Conservation (phyloP, 1,140 invertebrate genomes). For the Euschistus heros region DNA sequence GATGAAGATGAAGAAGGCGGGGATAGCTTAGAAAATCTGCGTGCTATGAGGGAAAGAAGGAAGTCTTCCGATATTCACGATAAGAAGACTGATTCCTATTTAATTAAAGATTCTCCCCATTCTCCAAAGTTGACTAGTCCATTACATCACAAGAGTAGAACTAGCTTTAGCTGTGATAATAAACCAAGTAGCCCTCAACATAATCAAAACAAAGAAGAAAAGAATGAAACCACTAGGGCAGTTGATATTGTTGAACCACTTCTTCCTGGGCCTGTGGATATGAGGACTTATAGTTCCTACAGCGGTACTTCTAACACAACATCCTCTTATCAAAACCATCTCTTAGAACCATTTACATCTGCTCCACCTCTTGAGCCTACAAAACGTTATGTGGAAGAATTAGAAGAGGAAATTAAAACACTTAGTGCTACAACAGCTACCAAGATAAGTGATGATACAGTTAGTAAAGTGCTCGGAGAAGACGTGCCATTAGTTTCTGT, state of each 20-base stretch:
- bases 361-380: slow-evolving; percentile 53
- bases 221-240: slow-evolving; percentile 31
- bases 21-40: slow-evolving; percentile 62
- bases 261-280: slow-evolving; percentile 72
- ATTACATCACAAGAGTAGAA: slow-evolving; percentile 31
- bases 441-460: slow-evolving; percentile 37
- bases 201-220: not conserved
- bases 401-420: slow-evolving; percentile 50
- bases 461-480: slow-evolving; percentile 29
- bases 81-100: slow-evolving; percentile 44
- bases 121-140: slow-evolving; percentile 45
- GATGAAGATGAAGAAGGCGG: slow-evolving; percentile 59
- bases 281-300: slow-evolving; percentile 64
- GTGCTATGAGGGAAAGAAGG: slow-evolving; percentile 66
- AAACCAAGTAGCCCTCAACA: slow-evolving; percentile 28
- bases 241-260: slow-evolving; percentile 54
- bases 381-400: slow-evolving; percentile 59
- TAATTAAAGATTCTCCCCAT: slow-evolving; percentile 42
- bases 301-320: slow-evolving; percentile 33
- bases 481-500: slow-evolving; percentile 34
- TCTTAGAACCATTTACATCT: slow-evolving; percentile 49
- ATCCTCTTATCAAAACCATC: slow-evolving; percentile 47
- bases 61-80: slow-evolving; percentile 64
- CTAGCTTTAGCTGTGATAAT: slow-evolving; percentile 33
- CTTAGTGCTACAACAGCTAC: slow-evolving; percentile 36